Base-by-base conservation (phyloP, 2,888 invertebrate genomes). In the Ctena decussata region DNA sequence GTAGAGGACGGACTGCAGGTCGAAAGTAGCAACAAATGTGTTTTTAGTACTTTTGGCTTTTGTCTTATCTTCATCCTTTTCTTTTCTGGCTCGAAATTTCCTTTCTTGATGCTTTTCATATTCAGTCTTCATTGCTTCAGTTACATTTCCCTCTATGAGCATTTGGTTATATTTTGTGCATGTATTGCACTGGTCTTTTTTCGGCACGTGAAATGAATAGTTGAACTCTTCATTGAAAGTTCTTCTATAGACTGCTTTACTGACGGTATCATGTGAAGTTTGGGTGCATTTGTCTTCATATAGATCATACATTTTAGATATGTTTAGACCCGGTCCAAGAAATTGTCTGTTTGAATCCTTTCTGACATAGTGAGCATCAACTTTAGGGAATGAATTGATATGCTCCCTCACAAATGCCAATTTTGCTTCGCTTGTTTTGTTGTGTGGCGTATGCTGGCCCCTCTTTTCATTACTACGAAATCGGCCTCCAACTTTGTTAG, bases 361-460 rank as follows among this genome's bases (percentile, higher is more conserved):
- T 73, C 88, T 44, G 27, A 72, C 57, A 74, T 88, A 88, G 53
- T 85, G 85, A n/a, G 75, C 46, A 27, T 83, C 85, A 27, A 88
- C 82, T 46, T 49, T 70, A 24, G 83, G 82, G 73, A 88, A 88
- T 15, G 85, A 88, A 30, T 85, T 77, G n/a, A 87, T 87, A 73
- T 85, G 88, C 18, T 76, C 27, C 35, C 65, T 57, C 0, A 88
- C 82, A 30, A 15, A 21, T 15, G 72, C 41, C 24, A 80, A 8
- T 15, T 18, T 70, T 37, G 65, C 44, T n/a, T 57, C 57, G 18
- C 6, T 24, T 12, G 77, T 76, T 73, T 84, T 82, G 65, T 87
- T 87, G 24, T n/a, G n/a, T n/a, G n/a, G n/a, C n/a, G n/a, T n/a
- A n/a, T n/a, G n/a, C n/a, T n/a, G n/a, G n/a, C 82, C 82, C n/a